Base-by-base conservation (phyloP, 2,888 invertebrate genomes). In the Xestia sexstrigata region DNA sequence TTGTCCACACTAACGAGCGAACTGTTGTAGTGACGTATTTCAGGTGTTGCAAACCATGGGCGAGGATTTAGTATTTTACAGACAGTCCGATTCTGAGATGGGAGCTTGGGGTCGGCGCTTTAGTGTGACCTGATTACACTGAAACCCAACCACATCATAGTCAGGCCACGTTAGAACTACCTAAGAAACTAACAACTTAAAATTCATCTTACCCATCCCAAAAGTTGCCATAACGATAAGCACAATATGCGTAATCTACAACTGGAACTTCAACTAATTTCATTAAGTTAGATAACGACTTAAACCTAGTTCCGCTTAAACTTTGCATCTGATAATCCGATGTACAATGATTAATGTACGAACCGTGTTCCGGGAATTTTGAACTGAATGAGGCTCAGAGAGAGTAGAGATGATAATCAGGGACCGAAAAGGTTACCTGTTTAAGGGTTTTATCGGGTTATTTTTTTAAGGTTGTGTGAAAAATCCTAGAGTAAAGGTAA, bases 191-290 rank as follows among this genome's bases (percentile, higher is more conserved):
- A 67, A 8, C 49, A n/a, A 49, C 7, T 71, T 62, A 2, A 68
- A 78, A 78, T 65, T 65, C 68, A 47, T 52, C 20, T 52, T 47
- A 2, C 71, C 60, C 20, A 15, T 62, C 17, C 42, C 55, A 58
- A 35, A 77, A 49, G 30, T 58, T 11, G 23, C 13, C 67, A 47
- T 63, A 65, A 69, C 13, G 39, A 73, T 72, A 76, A 72, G 35
- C 58, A 17, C 63, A 83, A 80, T 83, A 79, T 81, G 69, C 67
- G 60, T 66, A 60, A 74, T 78, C 58, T 72, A 60, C 55, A 81
- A 74, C 67, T 52, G 47, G 15, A 82, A 74, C 26, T 70, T 77
- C 20, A 17, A 58, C 83, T 85, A 85, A 86, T 86, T 85, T 77
- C 76, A 85, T 85, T 86, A 76, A 67, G 52, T 66, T 70, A 39